These are phyloP conservation scores for Neotoma lepida DNA, from an alignment of 2,113 vertebrate species.

Conservation along the genomic window DNA sequence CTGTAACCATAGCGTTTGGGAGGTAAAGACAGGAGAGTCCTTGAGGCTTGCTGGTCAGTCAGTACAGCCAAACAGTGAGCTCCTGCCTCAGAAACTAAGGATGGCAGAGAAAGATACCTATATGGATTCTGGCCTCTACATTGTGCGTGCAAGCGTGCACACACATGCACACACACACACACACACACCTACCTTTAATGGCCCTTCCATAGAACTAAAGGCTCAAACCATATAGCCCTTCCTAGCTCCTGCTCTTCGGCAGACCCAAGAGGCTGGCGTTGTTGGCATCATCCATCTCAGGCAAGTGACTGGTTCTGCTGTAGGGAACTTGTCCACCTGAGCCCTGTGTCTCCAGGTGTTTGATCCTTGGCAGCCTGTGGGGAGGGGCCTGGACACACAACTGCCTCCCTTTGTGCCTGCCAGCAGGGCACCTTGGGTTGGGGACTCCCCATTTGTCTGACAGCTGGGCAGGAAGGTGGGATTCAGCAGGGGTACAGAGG, in stretches of 20 bases:
- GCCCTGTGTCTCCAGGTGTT: background rate
- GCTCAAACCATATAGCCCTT: background rate
- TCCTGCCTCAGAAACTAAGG: background rate
- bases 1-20: background rate
- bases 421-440: background rate
- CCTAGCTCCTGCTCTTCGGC: rapidly evolving
- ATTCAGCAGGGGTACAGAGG: conserved; percentile 5
- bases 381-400: background rate
- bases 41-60: background rate
- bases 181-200: background rate
- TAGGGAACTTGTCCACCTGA: background rate
- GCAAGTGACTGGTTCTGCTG: background rate
- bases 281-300: background rate
- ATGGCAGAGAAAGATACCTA: background rate
- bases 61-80: background rate
- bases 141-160: background rate
- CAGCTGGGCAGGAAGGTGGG: background rate
- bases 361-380: background rate
- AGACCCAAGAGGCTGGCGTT: background rate
- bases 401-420: background rate
- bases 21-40: background rate
- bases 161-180: background rate
- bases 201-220: background rate
- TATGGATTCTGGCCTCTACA: background rate
- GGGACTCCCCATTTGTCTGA: background rate